These are phyloP conservation scores for Anabacerthia variegaticeps DNA, from an alignment of 2,797 vertebrate species.

Conservation along the genomic window DNA sequence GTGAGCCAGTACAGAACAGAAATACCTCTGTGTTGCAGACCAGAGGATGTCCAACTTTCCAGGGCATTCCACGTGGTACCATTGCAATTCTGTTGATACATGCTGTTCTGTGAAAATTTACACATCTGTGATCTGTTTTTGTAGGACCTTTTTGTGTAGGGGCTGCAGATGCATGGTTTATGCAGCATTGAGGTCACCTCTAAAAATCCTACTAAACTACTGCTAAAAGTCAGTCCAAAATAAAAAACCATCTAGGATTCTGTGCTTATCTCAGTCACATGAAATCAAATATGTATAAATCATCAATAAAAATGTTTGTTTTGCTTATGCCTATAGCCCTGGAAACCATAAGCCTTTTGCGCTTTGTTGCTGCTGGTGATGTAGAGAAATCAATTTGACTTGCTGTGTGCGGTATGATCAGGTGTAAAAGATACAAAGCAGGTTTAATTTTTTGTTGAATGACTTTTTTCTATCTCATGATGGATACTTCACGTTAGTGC, in stretches of 20 bases:
- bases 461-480: not conserved
- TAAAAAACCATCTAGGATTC: not conserved
- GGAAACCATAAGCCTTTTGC: not conserved
- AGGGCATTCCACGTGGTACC: not conserved
- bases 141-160: not conserved
- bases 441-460: not conserved
- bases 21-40: not conserved
- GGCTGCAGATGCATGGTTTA: not conserved
- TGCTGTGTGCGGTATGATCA: not conserved
- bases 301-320: not conserved
- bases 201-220: not conserved
- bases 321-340: not conserved
- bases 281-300: not conserved
- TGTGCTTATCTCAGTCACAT: not conserved
- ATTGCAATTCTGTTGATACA: not conserved
- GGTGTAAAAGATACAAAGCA: not conserved
- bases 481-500: not conserved
- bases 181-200: not conserved
- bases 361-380: not conserved
- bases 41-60: not conserved
- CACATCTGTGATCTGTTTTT: not conserved
- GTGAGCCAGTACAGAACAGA: not conserved
- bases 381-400: not conserved
- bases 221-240: not conserved
- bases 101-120: not conserved